phyloP scores from a whole-genome alignment of 2,888 invertebrate genomes.

The Drosophila neotestacea region DNA sequence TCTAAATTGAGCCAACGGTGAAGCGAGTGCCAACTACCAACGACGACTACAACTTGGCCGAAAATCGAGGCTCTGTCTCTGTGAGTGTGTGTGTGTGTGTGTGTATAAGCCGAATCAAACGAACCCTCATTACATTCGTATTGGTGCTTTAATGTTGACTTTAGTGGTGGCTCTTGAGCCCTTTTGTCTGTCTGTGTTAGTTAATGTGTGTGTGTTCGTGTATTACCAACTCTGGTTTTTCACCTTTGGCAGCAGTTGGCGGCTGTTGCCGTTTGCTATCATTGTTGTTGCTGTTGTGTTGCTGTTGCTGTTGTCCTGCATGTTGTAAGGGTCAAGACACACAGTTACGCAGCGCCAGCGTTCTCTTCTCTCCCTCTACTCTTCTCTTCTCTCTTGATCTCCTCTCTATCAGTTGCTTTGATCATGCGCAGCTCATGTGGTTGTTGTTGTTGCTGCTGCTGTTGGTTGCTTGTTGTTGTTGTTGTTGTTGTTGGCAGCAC shows the following conservation, averaged over 20 bases:
- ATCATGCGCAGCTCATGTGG: conserved; percentile 62
- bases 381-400: conserved; percentile 31
- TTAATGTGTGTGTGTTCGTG: conserved; percentile 25
- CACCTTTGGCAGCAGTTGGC: conserved; percentile 82
- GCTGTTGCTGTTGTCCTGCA: conserved; percentile 62
- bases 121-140: conserved; percentile 65
- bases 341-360: conserved; percentile 75
- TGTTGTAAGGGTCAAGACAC: conserved; percentile 79
- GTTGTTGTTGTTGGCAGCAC: conserved; percentile 78
- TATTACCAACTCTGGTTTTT: conserved; percentile 78
- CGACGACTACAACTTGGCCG: conserved; percentile 63
- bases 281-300: conserved; percentile 31
- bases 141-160: conserved; percentile 61
- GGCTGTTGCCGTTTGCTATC: conserved; percentile 49
- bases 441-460: conserved; percentile 46
- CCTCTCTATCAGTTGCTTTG: conserved; percentile 67
- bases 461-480: conserved; percentile 14
- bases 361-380: conserved; percentile 28
- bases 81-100: conserved; percentile 33
- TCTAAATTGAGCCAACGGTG: conserved; percentile 82
- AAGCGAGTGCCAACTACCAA: conserved; percentile 64
- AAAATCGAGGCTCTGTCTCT: conserved; percentile 63
- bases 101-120: conserved; percentile 73
- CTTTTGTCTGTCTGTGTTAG: conserved; percentile 23
- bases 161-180: conserved; percentile 69